Conservation (phyloP, 2,113 vertebrate species). For the Tinamus guttatus region DNA sequence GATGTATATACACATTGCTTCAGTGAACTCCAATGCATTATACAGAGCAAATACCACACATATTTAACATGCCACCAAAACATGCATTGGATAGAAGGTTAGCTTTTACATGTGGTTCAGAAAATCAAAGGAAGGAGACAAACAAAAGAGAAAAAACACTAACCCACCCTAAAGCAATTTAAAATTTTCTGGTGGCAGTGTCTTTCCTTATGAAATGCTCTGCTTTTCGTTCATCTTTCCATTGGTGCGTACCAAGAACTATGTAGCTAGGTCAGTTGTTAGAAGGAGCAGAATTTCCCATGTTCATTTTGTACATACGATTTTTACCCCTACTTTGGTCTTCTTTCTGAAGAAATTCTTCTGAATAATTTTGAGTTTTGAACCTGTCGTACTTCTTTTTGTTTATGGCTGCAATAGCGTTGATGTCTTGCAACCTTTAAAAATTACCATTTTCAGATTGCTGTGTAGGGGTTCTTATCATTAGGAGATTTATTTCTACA, state of each 20-base stretch:
- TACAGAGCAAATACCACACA: background rate
- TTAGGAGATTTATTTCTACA: background rate
- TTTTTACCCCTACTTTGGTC: background rate
- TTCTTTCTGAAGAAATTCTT: background rate
- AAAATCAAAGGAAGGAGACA: background rate
- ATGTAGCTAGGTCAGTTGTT: background rate
- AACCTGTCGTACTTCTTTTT: background rate
- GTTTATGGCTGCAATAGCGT: background rate
- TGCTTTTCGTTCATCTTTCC: background rate
- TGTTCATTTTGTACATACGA: background rate
- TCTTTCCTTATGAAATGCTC: background rate
- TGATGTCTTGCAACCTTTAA: background rate
- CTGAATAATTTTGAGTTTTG: background rate
- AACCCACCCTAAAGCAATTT: background rate
- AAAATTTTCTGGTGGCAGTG: background rate
- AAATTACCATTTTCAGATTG: background rate
- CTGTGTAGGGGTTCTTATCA: background rate
- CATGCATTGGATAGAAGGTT: background rate
- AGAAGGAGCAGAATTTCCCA: background rate
- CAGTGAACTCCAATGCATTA: background rate
- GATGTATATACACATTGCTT: rapidly evolving
- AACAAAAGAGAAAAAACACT: background rate
- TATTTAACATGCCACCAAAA: background rate
- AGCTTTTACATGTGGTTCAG: background rate
- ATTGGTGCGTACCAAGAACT: rapidly evolving